A percentile compares a stretch with the other conserved stretches of the same genome.
Evolutionary conservation across 2,797 vertebrate species (phyloP).

Genomic region (Atherinosoma microstoma): DNA sequence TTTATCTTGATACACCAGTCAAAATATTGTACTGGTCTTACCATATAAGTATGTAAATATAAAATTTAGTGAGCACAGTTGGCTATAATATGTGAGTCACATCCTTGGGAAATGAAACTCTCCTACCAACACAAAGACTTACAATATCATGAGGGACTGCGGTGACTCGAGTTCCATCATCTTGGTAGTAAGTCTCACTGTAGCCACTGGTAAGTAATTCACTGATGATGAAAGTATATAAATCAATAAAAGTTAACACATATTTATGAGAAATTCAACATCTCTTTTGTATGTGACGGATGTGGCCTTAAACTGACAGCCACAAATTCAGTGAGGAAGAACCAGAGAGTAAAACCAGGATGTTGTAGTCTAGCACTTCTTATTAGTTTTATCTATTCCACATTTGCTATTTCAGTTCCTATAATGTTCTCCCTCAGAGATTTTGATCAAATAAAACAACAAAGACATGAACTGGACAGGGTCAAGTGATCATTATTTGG

Average conservation of each 20-base stretch:
- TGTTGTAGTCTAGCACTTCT: neutral
- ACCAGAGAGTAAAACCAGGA: neutral
- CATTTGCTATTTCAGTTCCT: too few species aligned
- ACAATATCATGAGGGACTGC: conserved; percentile 76
- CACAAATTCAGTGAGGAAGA: neutral
- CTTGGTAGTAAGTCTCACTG: conserved; percentile 78
- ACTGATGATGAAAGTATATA: conserved; percentile 50
- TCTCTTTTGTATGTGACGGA: neutral
- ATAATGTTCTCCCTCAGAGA: accelerated
- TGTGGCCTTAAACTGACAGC: neutral
- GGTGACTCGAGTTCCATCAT: conserved; percentile 75
- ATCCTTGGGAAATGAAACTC: conserved; percentile 17
- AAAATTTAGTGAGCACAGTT: neutral
- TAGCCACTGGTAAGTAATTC: conserved; percentile 78
- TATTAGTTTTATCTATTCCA: neutral
- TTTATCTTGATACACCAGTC: neutral
- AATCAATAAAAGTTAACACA: too few species aligned
- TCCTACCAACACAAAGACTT: conserved; percentile 25
- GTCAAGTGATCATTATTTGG: neutral
- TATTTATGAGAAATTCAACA: neutral
- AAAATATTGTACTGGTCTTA: neutral
- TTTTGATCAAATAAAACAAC: accelerated
- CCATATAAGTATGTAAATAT: neutral
- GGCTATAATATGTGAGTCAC: neutral
- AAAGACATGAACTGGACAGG: neutral